Evolutionary conservation across 2,113 vertebrate genomes (phyloP).

Genomic region (Callospermophilus lateralis): DNA sequence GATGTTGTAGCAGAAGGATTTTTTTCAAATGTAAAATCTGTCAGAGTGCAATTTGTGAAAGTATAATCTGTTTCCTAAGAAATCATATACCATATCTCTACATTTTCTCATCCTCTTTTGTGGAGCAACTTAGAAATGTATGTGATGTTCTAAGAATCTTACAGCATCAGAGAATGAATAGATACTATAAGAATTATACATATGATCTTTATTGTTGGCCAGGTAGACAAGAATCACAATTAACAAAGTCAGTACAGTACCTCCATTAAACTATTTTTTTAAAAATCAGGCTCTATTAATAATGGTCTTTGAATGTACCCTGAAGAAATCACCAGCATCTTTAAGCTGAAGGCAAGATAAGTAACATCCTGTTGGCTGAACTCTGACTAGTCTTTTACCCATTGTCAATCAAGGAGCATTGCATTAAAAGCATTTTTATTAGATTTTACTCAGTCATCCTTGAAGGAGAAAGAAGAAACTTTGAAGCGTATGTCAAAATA

Average conservation of each 20-base stretch:
- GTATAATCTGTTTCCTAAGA: neutral
- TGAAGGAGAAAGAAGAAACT: conserved; percentile 57
- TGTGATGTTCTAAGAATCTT: neutral
- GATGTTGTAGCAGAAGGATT: neutral
- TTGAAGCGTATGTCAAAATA: neutral
- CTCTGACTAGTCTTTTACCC: neutral
- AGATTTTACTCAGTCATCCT: conserved; percentile 2
- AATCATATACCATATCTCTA: neutral
- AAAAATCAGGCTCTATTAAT: neutral
- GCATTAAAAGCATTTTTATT: conserved; percentile 11
- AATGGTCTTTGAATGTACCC: neutral
- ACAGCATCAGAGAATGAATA: neutral
- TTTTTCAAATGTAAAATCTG: neutral
- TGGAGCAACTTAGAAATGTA: neutral
- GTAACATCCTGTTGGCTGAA: neutral
- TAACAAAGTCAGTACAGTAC: neutral
- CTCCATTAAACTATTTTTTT: neutral
- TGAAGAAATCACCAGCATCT: neutral
- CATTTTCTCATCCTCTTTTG: conserved; percentile 15
- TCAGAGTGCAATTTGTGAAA: neutral
- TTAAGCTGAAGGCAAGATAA: neutral
- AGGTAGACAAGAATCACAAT: neutral
- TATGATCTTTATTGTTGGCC: neutral
- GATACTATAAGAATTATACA: neutral
- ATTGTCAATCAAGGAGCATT: neutral